phyloP scores from a whole-genome alignment of 2,113 vertebrate genomes.

The Haemorhous mexicanus region DNA sequence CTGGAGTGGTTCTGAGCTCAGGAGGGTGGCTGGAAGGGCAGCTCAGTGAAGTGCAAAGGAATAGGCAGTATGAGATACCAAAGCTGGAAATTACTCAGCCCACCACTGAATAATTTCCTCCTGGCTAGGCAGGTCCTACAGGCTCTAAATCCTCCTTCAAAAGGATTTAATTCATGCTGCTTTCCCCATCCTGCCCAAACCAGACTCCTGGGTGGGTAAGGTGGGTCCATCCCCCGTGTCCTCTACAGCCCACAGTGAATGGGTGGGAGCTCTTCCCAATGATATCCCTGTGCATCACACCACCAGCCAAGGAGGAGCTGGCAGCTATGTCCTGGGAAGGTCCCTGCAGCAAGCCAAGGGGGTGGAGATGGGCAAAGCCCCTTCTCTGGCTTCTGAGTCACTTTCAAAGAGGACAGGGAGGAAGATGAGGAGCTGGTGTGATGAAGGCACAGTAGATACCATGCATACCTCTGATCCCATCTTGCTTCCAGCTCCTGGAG shows the following conservation, averaged over 20 bases:
- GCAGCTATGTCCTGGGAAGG: background rate
- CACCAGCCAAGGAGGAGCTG: background rate
- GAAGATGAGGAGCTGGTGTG: background rate
- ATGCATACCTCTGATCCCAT: background rate
- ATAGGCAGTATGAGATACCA: background rate
- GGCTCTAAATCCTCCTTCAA: background rate
- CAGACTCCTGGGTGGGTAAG: background rate
- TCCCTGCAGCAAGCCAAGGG: background rate
- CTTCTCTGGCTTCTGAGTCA: background rate
- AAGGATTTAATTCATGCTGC: background rate
- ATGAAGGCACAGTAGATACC: background rate
- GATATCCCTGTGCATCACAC: fast-evolving
- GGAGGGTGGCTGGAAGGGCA: background rate
- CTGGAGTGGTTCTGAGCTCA: background rate
- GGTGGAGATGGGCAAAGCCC: background rate
- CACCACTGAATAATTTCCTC: background rate
- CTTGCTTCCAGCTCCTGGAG: background rate
- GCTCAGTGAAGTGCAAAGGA: background rate
- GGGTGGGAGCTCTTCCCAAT: background rate
- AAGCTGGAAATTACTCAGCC: background rate
- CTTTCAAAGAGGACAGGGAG: background rate
- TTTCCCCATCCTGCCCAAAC: background rate
- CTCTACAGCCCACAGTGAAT: background rate
- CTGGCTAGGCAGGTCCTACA: background rate
- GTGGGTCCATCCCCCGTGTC: fast-evolving